Evolutionary conservation across 2,888 invertebrate genomes (phyloP), one percentile per base, ranked within the genome.

Genomic region (Microctonus brassicae): DNA sequence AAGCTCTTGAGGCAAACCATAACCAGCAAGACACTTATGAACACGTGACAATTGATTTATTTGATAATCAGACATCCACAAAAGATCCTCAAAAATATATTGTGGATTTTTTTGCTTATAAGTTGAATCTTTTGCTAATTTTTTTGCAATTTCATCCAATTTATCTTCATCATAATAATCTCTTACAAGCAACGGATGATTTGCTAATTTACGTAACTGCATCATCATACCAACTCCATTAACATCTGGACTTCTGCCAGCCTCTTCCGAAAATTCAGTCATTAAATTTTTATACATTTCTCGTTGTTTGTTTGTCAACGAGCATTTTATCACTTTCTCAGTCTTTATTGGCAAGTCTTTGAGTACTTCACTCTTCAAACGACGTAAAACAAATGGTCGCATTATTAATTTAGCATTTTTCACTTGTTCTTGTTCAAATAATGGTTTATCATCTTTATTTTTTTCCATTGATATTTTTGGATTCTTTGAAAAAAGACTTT

Each of bases 331-430:
- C 0, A 94, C 90, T 63, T 91, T 89, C 75, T 96, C 95, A 1
- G 90, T 91, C 88, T 98, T 99, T 79, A 90, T 88, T 0, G 98
- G 98, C 80, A 99, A 88, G 87, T 96, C 95, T 70, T 92, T 91
- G 0, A 96, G 89, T 0, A 97, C 97, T 79, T 97, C 96, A 24
- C 91, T 88, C 88, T 98, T 98, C 60, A 98, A 89, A 70, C 99
- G 90, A 20, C 98, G 90, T 57, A 99, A 89, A 2, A 98, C 93
- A 86, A 99, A 99, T 0, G 99, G 99, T 86, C 95, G 95, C 95
- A 99, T 97, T 78, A 99, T 98, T 63, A 94, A 91, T 85, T 98
- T 98, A 0, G 98, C 98, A 82, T 97, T 95, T 13, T 93, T 93
- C 55, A 99, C 95, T 87, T 97, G 95, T 70, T 95, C 94, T 83